Conservation (phyloP, 2,113 vertebrate genomes). For the Meriones unguiculatus region DNA sequence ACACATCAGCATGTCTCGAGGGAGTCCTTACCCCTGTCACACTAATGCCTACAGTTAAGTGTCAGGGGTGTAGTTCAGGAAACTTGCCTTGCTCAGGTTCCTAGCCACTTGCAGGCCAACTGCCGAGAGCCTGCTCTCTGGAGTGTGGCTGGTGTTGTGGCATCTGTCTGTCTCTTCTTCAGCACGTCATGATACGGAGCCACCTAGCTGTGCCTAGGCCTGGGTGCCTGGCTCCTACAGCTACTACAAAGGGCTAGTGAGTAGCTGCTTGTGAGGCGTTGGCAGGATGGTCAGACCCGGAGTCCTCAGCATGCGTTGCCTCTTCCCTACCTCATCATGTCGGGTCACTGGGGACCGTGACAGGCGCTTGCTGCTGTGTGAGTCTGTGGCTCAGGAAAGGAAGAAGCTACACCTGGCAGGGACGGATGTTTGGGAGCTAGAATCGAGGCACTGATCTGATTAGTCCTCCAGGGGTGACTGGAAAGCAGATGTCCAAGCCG, state of each 20-base stretch:
- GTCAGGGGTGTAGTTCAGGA: rapidly evolving
- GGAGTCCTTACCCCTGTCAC: neutral
- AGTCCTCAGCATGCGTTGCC: neutral
- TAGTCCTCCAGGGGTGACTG: neutral
- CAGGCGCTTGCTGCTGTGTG: neutral
- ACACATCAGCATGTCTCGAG: too few relatives aligned
- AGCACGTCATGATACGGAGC: neutral
- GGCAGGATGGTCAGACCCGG: neutral
- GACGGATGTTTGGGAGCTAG: neutral
- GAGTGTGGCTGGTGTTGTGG: rapidly evolving
- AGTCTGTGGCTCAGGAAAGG: too few relatives aligned
- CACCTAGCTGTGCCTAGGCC: neutral
- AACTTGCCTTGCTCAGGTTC: rapidly evolving
- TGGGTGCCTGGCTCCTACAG: rapidly evolving
- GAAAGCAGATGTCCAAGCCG: neutral
- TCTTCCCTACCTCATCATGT: neutral
- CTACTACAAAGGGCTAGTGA: neutral
- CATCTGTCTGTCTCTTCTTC: neutral
- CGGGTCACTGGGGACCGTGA: neutral
- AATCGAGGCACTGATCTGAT: rapidly evolving
- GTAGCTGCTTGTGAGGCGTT: neutral
- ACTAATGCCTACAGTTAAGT: too few relatives aligned
- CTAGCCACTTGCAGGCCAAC: neutral
- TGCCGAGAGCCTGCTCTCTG: neutral
- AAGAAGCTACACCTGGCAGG: rapidly evolving